Conservation (phyloP, 2,797 vertebrate species). For the Propithecus perrieri region DNA sequence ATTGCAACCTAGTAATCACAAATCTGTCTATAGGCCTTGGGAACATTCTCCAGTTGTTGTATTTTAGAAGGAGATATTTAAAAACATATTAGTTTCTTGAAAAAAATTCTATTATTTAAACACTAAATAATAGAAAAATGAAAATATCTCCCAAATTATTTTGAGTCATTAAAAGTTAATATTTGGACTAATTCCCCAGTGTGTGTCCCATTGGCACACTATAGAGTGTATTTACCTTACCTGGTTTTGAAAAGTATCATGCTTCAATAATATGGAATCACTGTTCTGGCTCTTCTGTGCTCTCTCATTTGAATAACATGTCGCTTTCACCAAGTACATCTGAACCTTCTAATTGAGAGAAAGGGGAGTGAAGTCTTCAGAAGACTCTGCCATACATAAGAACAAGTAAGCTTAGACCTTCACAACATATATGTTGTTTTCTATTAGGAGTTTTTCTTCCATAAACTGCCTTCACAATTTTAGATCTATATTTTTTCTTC, state of each 20-base stretch:
- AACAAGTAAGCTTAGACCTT: not conserved
- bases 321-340: not conserved
- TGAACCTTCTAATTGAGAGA: not conserved
- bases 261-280: not conserved
- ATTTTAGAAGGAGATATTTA: not conserved
- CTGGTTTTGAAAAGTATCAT: not conserved
- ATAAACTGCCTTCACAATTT: not conserved
- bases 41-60: conserved; percentile 47
- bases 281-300: not conserved
- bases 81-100: not conserved
- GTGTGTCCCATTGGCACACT: not conserved
- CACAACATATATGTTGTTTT: not conserved
- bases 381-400: not conserved
- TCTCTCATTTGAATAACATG: not conserved
- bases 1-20: not conserved
- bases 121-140: not conserved
- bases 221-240: not conserved
- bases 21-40: conserved; percentile 23
- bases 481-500: conserved; percentile 51
- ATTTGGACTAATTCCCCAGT: not conserved
- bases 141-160: not conserved
- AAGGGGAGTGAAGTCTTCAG: not conserved
- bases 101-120: not conserved
- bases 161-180: not conserved
- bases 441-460: not conserved